Evolutionary conservation across 92 coral and sea anemone species (phyloP), one percentile per base, ranked within the genome.

Genomic region (Palythoa grandiflora): DNA sequence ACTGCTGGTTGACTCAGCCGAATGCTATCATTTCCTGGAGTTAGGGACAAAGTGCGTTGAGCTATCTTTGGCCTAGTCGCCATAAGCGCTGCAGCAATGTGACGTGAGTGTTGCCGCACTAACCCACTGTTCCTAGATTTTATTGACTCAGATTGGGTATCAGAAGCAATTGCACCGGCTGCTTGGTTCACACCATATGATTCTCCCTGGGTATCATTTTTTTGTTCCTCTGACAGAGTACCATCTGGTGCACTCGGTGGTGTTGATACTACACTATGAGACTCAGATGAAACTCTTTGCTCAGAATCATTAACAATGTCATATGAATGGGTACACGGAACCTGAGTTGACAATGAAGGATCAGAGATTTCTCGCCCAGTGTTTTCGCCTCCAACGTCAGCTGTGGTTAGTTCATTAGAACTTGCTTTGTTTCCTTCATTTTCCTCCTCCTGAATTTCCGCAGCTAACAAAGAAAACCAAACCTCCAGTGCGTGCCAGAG

Each of bases 401-500:
- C 11, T 17, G 20, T 13, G 76, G 10, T 12, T 39, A 2, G 13
- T 54, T 37, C 83, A 16, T 44, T 36, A 28, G 4, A 78, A 12
- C 35, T 12, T 17, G 50, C 50, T 44, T 28, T 73, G 10, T 61
- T 86, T n/a, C 66, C 89, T 72, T 90, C 87, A 4, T 78, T 85
- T 80, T 90, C 93, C 37, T 75, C 78, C 40, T 85, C 89, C 51
- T 90, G 89, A 79, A 90, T 83, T 54, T 90, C 93, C 38, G 61
- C 88, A 60, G 70, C 77, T 68, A 90, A 73, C 77, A 90, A 50
- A 6, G 73, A 74, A 81, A 90, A 90, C 93, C 93, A 90, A 68
- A 86, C 63, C 79, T 90, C 93, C 16, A 90, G 70, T 8, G 93
- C 93, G 17, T 90, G 83, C 93, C 93, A 90, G 73, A 90, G 87